These are phyloP conservation scores for Himalopsyche phryganea DNA, from an alignment of 1,140 invertebrate genomes.

Conservation along the genomic window DNA sequence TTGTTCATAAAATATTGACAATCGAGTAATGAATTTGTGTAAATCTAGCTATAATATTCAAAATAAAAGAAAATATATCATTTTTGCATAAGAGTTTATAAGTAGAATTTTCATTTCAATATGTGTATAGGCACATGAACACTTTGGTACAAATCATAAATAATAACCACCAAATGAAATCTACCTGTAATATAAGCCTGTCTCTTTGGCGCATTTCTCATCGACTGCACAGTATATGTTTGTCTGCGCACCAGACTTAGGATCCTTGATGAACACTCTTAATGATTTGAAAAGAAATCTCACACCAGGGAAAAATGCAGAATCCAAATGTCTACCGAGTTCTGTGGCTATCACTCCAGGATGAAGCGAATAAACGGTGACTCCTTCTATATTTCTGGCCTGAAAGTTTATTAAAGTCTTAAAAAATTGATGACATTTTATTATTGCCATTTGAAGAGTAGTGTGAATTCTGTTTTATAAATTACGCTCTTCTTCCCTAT, in stretches of 20 bases:
- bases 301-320: slow-evolving; percentile 42
- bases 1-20: too few species aligned
- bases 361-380: slow-evolving; percentile 78
- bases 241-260: slow-evolving; percentile 68
- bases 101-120: too few species aligned
- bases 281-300: slow-evolving; percentile 58
- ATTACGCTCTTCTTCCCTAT: not conserved
- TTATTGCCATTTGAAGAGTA: not conserved
- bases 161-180: too few species aligned
- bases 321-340: slow-evolving; percentile 62
- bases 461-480: not conserved
- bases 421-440: slow-evolving; percentile 4
- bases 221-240: slow-evolving; percentile 65
- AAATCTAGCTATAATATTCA: too few species aligned
- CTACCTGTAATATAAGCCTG: slow-evolving; percentile 65
- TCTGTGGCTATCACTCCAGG: slow-evolving; percentile 81
- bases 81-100: too few species aligned
- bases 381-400: slow-evolving; percentile 41
- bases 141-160: too few species aligned
- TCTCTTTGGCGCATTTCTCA: slow-evolving; percentile 58
- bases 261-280: slow-evolving; percentile 68
- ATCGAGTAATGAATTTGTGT: too few species aligned
- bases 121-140: too few species aligned
- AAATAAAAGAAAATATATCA: too few species aligned
- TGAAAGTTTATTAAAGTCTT: slow-evolving; percentile 1